Evolutionary conservation across 2,888 invertebrate species (phyloP).

Genomic region (Thecocarcelia acutangulata): DNA sequence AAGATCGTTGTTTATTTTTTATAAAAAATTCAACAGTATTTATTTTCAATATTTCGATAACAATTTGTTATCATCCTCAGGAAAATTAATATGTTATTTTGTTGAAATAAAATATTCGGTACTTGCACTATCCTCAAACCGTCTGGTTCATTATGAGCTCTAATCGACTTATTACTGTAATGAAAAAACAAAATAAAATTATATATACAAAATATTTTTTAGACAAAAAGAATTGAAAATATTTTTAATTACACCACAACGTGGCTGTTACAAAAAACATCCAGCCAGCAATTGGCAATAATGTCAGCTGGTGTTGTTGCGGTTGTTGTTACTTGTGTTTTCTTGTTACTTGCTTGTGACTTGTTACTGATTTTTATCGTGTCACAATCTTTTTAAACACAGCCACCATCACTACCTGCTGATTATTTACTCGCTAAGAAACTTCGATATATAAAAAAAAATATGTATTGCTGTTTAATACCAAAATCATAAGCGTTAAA

Average conservation of each 20-base stretch:
- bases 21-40: no score
- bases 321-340: conserved; percentile 37
- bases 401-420: conserved; percentile 15
- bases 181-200: no score
- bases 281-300: conserved; percentile 30
- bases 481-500: conserved; percentile 63
- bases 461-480: conserved; percentile 31
- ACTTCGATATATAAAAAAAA: no score
- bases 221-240: neutral
- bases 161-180: neutral
- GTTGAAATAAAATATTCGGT: no score
- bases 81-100: no score
- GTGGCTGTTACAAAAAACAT: conserved; percentile 1
- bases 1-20: no score
- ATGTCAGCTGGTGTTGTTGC: conserved; percentile 32
- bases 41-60: no score
- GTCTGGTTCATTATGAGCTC: no score
- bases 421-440: neutral
- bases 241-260: conserved; percentile 25
- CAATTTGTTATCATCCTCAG: no score
- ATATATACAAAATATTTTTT: conserved; percentile 3
- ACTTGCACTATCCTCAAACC: no score
- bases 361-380: conserved; percentile 44
- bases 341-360: conserved; percentile 14
- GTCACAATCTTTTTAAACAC: conserved; percentile 50